Percentiles rank a stretch among this genome's conserved stretches.
Evolutionary conservation across 2,888 invertebrate genomes (phyloP).

Genomic region (Stenotaenia linearis): DNA sequence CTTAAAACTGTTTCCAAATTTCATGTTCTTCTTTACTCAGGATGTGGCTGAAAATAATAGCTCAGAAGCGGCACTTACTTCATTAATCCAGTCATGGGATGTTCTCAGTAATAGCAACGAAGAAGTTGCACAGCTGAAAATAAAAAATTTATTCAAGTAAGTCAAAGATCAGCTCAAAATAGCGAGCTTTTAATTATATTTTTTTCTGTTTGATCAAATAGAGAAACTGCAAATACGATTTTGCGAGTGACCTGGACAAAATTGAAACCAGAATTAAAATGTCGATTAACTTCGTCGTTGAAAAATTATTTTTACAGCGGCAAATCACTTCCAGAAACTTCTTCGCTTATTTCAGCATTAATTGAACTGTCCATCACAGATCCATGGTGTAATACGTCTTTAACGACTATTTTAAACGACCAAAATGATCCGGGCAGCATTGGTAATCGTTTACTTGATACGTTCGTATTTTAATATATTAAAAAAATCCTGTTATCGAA

Average conservation of each 20-base stretch:
- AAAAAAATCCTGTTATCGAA: no score
- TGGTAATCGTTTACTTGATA: no score
- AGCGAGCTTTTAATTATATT: not conserved
- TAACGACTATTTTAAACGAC: not conserved
- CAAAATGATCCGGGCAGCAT: not conserved
- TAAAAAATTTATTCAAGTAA: not conserved
- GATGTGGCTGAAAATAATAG: not conserved
- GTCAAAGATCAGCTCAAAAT: no score
- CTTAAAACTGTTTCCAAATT: not conserved
- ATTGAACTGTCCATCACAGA: not conserved
- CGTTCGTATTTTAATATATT: no score
- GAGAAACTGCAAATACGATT: not conserved
- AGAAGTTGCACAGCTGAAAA: not conserved
- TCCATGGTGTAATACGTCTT: not conserved
- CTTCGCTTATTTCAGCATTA: not conserved
- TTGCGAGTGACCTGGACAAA: not conserved
- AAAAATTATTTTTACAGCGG: not conserved
- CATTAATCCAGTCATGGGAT: not conserved
- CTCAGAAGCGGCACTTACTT: not conserved
- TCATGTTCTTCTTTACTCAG: not conserved
- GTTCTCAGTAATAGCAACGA: not conserved
- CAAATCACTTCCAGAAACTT: not conserved
- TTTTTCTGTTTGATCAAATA: not conserved
- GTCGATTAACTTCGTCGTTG: not conserved
- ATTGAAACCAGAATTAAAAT: not conserved